phyloP scores from a whole-genome alignment of 2,888 invertebrate species.

The Thymelicus lineola region DNA sequence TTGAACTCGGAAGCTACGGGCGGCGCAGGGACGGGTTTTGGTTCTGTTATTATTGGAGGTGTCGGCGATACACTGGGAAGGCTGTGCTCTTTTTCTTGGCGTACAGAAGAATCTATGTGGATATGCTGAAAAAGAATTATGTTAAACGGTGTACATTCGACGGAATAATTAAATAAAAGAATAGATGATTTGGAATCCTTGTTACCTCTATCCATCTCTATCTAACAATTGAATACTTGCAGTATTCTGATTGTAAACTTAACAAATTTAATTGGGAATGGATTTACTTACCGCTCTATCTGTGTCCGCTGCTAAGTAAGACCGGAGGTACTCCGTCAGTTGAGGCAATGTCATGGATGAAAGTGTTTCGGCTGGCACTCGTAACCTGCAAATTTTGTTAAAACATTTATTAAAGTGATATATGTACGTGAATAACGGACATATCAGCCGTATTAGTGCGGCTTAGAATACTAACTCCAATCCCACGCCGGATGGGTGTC shows the following conservation, averaged over 20 bases:
- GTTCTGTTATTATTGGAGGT: conserved; percentile 39
- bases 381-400: conserved; percentile 70
- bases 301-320: conserved; percentile 74
- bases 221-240: too few species aligned
- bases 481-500: too few species aligned
- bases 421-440: too few species aligned
- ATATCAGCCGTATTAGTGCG: too few species aligned
- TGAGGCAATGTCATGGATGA: conserved; percentile 95
- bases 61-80: conserved; percentile 48
- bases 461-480: too few species aligned
- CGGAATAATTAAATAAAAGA: too few species aligned
- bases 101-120: conserved; percentile 62
- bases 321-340: conserved; percentile 91
- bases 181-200: too few species aligned
- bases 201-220: too few species aligned
- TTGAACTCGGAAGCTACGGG: conserved; percentile 55
- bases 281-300: conserved; percentile 64
- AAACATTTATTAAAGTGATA: background rate
- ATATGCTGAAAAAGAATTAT: conserved; percentile 62
- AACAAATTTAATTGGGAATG: too few species aligned
- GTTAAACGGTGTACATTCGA: background rate
- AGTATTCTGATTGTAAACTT: too few species aligned
- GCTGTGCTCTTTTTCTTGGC: conserved; percentile 61
- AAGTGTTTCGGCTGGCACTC: conserved; percentile 90
- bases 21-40: conserved; percentile 49